phyloP scores from a whole-genome alignment of 2,888 invertebrate species.

The Odontomyia ornata region DNA sequence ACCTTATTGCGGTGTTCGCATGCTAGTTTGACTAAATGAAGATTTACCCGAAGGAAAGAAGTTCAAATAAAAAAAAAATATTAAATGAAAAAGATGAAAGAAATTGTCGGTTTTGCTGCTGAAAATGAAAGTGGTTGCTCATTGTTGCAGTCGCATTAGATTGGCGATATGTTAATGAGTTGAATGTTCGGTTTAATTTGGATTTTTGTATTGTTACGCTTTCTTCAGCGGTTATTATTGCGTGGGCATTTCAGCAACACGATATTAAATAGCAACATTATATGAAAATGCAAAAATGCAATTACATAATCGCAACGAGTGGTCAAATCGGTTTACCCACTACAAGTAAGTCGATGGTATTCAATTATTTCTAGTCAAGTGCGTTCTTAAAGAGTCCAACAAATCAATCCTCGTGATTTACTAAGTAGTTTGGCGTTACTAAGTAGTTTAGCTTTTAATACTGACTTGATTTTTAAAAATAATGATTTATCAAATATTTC shows the following conservation, averaged over 20 bases:
- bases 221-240: slow-evolving; percentile 31
- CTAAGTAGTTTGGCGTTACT: too few relatives aligned
- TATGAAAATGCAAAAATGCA: slow-evolving; percentile 16
- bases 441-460: too few relatives aligned
- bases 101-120: slow-evolving; percentile 3
- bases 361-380: too few relatives aligned
- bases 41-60: not conserved
- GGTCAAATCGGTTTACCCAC: not conserved
- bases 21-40: slow-evolving; percentile 18
- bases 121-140: slow-evolving; percentile 32
- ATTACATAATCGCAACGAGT: not conserved
- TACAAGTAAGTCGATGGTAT: too few relatives aligned
- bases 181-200: slow-evolving; percentile 16
- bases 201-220: slow-evolving; percentile 37
- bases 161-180: slow-evolving; percentile 13
- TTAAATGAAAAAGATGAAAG: not conserved
- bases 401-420: too few relatives aligned
- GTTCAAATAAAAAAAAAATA: not conserved
- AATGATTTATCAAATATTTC: too few relatives aligned
- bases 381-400: too few relatives aligned
- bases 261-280: slow-evolving; percentile 18
- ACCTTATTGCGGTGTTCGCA: not conserved
- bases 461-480: too few relatives aligned
- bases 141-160: not conserved
- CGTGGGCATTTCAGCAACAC: slow-evolving; percentile 23